Evolutionary conservation across 2,888 invertebrate species (phyloP), one percentile per base, ranked within the genome.

Genomic region (Cataglyphis rosenhaueri): DNA sequence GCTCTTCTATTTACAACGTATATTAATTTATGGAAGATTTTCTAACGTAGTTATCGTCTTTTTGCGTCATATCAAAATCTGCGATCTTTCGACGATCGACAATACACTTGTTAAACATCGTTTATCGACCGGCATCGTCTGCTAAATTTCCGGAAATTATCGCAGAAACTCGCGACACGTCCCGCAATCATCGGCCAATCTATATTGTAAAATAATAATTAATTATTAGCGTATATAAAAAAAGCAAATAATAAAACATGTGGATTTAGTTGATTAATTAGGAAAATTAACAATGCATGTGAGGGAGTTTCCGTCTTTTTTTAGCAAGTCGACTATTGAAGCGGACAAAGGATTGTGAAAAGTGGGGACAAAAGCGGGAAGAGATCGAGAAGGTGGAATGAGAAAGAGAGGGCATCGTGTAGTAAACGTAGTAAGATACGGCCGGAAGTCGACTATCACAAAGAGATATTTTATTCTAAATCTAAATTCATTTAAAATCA

Each of bases 391-490:
- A 59, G 61, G 21, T 52, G 48, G 61, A 62, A 55, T 29, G 35
- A 52, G 18, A 48, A 66, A 55, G 59, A 68, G 73, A 81, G 75
- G 78, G 83, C 84, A 75, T 84, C 82, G 81, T 88, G 88, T 92
- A 93, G 92, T 92, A 92, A 92, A 89, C 88, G 91, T 92, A 91
- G 92, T 91, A 88, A 90, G 89, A 87, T 84, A 87, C 87, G 89
- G 86, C 87, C 91, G 92, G 92, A 92, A 92, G 92, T 85, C 18
- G 74, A 32, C 41, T 15, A 44, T 78, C 73, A 66, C 15, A n/a
- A n/a, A 59, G 44, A 57, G 57, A 70, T 41, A 44, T 79, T 76
- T 75, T 79, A 73, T 44, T 70, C 73, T 44, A 73, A 71, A 79
- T 59, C 35, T 32, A 6, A 32, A 25, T 25, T 25, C 25, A 44